Evolutionary conservation across 2,888 invertebrate species (phyloP).

Genomic region (Silvanus unidentatus): DNA sequence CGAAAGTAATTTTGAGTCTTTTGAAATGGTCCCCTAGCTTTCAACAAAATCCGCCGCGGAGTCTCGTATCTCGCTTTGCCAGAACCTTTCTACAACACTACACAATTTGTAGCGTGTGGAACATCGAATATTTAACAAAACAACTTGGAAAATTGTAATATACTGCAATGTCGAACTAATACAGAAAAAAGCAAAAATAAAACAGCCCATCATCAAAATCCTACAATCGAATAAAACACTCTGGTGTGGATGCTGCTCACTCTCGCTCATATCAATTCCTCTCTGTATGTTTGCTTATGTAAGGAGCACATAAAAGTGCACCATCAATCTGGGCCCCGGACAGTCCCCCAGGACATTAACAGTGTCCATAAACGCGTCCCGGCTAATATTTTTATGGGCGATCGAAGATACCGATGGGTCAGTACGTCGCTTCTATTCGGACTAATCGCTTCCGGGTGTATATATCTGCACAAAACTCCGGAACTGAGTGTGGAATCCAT

Average conservation of each 20-base stretch:
- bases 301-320: constrained; percentile 7
- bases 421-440: constrained; percentile 34
- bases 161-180: too few species aligned
- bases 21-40: constrained; percentile 51
- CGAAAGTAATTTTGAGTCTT: constrained; percentile 60
- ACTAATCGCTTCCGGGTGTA: constrained; percentile 43
- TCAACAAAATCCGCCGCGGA: constrained; percentile 42
- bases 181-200: too few species aligned
- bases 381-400: constrained; percentile 48
- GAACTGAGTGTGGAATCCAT: constrained; percentile 21
- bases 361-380: constrained; percentile 39
- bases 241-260: too few species aligned
- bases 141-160: too few species aligned
- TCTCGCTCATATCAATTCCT: too few species aligned
- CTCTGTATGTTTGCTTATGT: too few species aligned
- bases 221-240: too few species aligned
- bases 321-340: constrained; percentile 30
- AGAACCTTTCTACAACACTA: constrained; percentile 22
- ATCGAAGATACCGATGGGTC: constrained; percentile 47
- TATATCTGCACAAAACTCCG: constrained; percentile 33
- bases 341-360: constrained; percentile 34
- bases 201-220: too few species aligned
- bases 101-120: constrained; percentile 15
- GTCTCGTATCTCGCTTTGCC: constrained; percentile 42
- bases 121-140: constrained; percentile 2